Percentiles rank a stretch among this genome's conserved stretches.
Evolutionary conservation across 2,113 vertebrate species (phyloP).

Genomic region (Coryphaenoides rupestris): DNA sequence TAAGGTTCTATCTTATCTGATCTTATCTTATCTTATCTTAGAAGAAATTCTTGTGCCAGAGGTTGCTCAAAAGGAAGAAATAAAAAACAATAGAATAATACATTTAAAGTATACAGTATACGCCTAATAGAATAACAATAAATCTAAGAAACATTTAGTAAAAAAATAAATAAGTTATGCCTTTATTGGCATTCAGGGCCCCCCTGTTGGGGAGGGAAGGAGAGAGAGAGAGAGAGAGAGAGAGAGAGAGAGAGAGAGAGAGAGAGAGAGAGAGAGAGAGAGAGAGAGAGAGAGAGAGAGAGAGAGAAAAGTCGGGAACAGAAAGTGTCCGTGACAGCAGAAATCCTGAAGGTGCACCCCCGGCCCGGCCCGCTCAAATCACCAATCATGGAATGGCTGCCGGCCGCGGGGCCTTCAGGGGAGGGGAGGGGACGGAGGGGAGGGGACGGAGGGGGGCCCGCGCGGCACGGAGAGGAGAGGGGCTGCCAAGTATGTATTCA

Average conservation of each 20-base stretch:
- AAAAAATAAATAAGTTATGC: too few species aligned
- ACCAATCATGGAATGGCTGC: conserved; percentile 14
- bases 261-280: conserved; percentile 3
- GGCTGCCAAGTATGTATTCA: conserved; percentile 37
- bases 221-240: background rate
- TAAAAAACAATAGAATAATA: too few species aligned
- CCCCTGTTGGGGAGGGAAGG: conserved; percentile 21
- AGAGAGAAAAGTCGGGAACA: conserved; percentile 8
- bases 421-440: conserved; percentile 11
- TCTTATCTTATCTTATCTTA: too few species aligned
- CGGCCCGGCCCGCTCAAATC: conserved; percentile 20
- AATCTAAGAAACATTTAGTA: too few species aligned
- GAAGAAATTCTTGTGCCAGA: too few species aligned
- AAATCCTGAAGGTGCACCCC: conserved; percentile 21
- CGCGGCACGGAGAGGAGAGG: conserved; percentile 29
- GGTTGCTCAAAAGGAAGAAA: too few species aligned
- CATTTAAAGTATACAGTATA: too few species aligned
- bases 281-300: conserved; percentile 4
- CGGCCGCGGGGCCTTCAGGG: conserved; percentile 25
- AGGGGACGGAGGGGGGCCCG: too few species aligned
- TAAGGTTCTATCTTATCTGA: too few species aligned
- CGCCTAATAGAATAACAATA: too few species aligned
- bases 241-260: conserved; percentile 26
- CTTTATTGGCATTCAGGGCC: conserved; percentile 41
- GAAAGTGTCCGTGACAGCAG: conserved; percentile 2